These are phyloP conservation scores for Leucoptera coffeella DNA, from an alignment of 2,888 invertebrate genomes.

Conservation along the genomic window DNA sequence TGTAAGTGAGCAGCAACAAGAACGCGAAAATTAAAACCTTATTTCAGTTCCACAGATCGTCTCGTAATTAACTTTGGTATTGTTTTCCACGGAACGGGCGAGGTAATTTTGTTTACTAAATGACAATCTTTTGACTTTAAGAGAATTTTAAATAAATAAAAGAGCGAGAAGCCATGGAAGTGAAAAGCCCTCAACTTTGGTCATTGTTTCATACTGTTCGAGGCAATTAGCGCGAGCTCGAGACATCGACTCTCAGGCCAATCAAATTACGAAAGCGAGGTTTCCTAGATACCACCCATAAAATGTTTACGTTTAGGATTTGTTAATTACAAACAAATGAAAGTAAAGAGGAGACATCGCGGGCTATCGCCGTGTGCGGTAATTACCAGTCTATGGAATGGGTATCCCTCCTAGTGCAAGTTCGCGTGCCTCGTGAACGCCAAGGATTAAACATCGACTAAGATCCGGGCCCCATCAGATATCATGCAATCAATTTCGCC, in stretches of 20 bases:
- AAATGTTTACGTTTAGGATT: constrained; percentile 8
- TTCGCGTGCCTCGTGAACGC: too few relatives aligned
- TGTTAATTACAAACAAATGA: constrained; percentile 3
- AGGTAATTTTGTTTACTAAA: constrained; percentile 14
- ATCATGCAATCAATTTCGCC: constrained; percentile 52
- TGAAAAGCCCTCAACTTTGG: constrained; percentile 37
- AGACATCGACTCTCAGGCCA: constrained; percentile 24
- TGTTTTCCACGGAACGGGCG: constrained; percentile 22
- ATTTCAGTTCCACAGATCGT: too few relatives aligned
- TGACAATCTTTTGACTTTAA: constrained; percentile 42
- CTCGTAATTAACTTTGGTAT: constrained; percentile 31
- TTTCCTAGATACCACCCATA: constrained; percentile 18
- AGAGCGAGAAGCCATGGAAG: constrained; percentile 30
- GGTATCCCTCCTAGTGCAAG: neutral
- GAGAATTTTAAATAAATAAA: constrained; percentile 50
- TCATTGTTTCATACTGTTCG: constrained; percentile 49
- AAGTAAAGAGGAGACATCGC: constrained; percentile 32
- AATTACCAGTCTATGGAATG: constrained; percentile 25
- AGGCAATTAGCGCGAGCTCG: constrained; percentile 39
- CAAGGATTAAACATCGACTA: constrained; percentile 50
- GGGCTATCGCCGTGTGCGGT: constrained; percentile 33
- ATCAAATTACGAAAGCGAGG: constrained; percentile 34
- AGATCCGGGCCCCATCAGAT: constrained; percentile 49
- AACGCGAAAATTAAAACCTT: too few relatives aligned
- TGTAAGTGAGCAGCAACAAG: too few relatives aligned